Conservation (phyloP, 2,797 vertebrate genomes). For the Tragopan temminckii region DNA sequence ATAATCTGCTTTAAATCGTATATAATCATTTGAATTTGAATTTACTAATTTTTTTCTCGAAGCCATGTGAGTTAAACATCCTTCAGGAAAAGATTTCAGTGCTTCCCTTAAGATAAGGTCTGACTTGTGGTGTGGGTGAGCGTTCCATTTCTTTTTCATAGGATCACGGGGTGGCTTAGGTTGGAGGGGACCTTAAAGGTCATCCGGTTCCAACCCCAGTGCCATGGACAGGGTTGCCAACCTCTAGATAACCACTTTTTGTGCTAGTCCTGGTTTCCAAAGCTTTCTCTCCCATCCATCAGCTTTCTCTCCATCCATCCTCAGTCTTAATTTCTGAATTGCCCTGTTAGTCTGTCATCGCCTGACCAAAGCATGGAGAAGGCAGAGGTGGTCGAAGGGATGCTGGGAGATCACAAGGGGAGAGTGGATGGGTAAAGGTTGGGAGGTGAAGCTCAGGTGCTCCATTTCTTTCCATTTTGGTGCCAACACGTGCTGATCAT, state of each 20-base stretch:
- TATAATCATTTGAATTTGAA: neutral
- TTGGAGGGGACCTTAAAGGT: no score
- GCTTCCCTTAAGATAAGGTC: neutral
- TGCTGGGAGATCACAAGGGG: neutral
- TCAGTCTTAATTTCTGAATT: neutral
- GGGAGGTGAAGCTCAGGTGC: neutral
- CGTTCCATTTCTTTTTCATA: neutral
- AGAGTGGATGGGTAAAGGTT: neutral
- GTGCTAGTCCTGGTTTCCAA: neutral
- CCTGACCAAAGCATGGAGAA: neutral
- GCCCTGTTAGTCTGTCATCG: neutral
- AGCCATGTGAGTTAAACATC: neutral
- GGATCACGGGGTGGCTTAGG: no score
- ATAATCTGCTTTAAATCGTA: neutral
- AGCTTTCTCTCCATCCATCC: neutral
- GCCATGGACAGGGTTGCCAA: no score
- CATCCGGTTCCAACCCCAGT: no score
- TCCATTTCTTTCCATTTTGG: neutral
- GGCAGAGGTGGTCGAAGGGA: neutral
- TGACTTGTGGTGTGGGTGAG: neutral
- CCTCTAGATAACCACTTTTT: neutral
- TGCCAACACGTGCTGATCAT: neutral
- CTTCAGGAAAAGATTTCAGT: neutral
- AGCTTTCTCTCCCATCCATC: neutral
- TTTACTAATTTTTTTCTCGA: neutral